A percentile compares a stretch with the other conserved stretches of the same genome.
Conservation (phyloP, 2,888 invertebrate species). For the Mesorhabditis spiculigera region DNA sequence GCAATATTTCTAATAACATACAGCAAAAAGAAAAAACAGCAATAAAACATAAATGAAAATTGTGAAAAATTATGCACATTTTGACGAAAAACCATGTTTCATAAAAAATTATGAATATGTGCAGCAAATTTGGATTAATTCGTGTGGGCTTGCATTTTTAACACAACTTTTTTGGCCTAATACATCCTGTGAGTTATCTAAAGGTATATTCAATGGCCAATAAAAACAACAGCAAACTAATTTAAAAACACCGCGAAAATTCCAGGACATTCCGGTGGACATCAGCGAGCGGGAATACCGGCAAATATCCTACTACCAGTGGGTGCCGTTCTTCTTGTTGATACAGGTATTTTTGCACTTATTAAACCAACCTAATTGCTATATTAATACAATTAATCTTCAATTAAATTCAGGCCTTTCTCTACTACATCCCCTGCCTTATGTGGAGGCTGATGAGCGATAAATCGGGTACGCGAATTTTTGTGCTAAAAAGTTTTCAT, state of each 20-base stretch:
- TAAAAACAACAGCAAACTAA: not conserved
- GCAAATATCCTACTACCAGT: constrained; percentile 57
- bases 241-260: not conserved
- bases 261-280: constrained; percentile 54
- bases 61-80: no score
- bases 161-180: not conserved
- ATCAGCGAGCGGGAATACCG: constrained; percentile 59
- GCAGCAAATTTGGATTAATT: no score
- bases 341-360: constrained; percentile 20
- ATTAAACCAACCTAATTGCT: not conserved
- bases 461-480: constrained; percentile 61
- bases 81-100: no score
- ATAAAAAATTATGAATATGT: no score
- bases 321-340: constrained; percentile 47
- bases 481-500: no score
- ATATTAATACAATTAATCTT: not conserved
- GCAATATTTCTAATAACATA: no score
- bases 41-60: no score
- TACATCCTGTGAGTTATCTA: not conserved
- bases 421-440: constrained; percentile 63
- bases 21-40: no score
- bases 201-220: no score
- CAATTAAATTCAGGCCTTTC: constrained; percentile 59
- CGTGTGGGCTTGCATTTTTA: no score
- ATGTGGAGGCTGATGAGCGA: constrained; percentile 63